Conservation (phyloP, 2,113 vertebrate species). For the Scartelaos histophorus region DNA sequence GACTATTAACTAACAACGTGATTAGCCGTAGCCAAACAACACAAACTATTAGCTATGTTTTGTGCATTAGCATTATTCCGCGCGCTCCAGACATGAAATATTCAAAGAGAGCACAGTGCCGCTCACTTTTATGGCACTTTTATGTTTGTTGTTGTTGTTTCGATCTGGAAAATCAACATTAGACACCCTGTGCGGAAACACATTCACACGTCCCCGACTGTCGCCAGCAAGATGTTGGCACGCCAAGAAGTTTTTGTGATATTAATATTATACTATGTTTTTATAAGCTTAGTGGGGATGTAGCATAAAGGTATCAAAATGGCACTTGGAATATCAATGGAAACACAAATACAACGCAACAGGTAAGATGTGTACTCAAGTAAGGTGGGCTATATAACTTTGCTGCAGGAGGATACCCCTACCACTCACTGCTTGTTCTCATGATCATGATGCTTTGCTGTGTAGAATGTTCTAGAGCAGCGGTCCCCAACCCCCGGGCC, state of each 20-base stretch:
- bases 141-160: constrained; percentile 10
- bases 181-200: constrained; percentile 25
- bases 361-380: no score
- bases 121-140: constrained; percentile 21
- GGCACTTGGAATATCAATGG: background rate
- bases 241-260: background rate
- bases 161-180: constrained; percentile 17
- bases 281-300: background rate
- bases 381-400: no score
- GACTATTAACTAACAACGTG: constrained; percentile 63
- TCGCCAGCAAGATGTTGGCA: constrained; percentile 10
- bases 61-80: constrained; percentile 31
- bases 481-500: no score
- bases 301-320: background rate
- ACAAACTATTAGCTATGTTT: constrained; percentile 35
- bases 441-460: no score
- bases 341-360: background rate
- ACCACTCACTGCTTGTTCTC: no score
- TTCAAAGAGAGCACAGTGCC: constrained; percentile 24
- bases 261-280: constrained; percentile 4
- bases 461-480: no score
- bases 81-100: constrained; percentile 38
- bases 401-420: no score
- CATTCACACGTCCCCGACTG: background rate
- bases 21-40: constrained; percentile 46